Conservation (phyloP, 2,797 vertebrate genomes). For the Characodon lateralis region DNA sequence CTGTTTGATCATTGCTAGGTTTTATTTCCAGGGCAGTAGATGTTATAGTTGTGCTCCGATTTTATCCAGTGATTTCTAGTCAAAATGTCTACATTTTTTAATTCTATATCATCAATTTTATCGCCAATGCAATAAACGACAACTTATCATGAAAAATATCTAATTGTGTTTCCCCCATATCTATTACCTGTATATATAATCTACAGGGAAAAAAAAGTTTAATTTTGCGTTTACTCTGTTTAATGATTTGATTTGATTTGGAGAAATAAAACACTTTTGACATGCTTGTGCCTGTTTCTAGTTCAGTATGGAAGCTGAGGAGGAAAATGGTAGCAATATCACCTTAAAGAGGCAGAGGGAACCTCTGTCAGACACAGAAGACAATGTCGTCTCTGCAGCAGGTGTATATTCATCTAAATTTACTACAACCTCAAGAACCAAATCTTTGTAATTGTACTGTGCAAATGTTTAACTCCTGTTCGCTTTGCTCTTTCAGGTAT, state of each 20-base stretch:
- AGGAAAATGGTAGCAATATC: constrained; percentile 31
- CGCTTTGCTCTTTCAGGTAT: constrained; percentile 44
- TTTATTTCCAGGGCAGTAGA: neutral
- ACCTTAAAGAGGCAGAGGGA: constrained; percentile 73
- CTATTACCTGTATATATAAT: too few relatives aligned
- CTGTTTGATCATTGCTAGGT: neutral
- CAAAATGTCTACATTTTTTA: too few relatives aligned
- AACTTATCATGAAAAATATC: too few relatives aligned
- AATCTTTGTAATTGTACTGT: neutral
- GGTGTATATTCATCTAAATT: constrained; percentile 37
- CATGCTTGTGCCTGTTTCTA: constrained; percentile 25
- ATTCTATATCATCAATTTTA: too few relatives aligned
- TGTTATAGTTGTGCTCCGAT: neutral
- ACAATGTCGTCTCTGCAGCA: constrained; percentile 53
- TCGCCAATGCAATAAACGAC: too few relatives aligned
- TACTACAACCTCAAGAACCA: neutral
- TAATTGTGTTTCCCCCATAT: too few relatives aligned
- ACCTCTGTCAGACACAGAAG: constrained; percentile 74
- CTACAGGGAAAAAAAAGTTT: too few relatives aligned
- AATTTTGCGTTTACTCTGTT: neutral
- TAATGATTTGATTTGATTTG: neutral
- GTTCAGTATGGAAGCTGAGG: constrained; percentile 57
- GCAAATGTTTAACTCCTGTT: neutral
- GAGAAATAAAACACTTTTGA: neutral
- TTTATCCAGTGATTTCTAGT: too few relatives aligned